phyloP scores from a whole-genome alignment of 2,797 vertebrate species.

The Dendrocincla tyrannina region DNA sequence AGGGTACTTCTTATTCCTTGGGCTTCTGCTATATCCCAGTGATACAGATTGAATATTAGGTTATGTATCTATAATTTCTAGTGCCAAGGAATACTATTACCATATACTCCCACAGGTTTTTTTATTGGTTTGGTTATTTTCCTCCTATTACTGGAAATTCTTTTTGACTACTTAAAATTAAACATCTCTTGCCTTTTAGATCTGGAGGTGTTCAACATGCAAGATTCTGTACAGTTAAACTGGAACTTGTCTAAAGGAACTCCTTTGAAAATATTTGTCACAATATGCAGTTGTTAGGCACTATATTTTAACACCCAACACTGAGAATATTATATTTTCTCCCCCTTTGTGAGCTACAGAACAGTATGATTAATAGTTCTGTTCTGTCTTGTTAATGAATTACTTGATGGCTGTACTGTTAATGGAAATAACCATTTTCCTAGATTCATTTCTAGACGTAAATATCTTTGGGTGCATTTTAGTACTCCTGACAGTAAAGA shows the following conservation, averaged over 20 bases:
- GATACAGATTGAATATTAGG: background rate
- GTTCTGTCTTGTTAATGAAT: constrained; percentile 9
- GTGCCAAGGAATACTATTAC: background rate
- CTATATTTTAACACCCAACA: background rate
- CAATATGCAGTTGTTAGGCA: background rate
- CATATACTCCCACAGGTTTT: background rate
- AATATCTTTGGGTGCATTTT: constrained; percentile 34
- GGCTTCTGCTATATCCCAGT: background rate
- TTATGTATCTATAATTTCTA: background rate
- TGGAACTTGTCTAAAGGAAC: background rate
- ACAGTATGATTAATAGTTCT: constrained; percentile 5
- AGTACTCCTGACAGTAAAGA: constrained; percentile 16
- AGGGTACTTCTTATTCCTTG: background rate
- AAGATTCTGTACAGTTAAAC: background rate
- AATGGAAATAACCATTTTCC: constrained; percentile 35
- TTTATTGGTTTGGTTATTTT: background rate
- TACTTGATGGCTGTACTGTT: background rate
- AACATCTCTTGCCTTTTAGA: background rate
- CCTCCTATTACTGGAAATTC: background rate
- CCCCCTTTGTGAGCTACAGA: background rate
- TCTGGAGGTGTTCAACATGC: background rate
- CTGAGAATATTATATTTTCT: background rate
- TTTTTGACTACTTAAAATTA: background rate
- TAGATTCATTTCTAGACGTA: constrained; percentile 13
- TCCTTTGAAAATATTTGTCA: background rate